Conservation (phyloP, 2,888 invertebrate species). For the Tachina grossa region DNA sequence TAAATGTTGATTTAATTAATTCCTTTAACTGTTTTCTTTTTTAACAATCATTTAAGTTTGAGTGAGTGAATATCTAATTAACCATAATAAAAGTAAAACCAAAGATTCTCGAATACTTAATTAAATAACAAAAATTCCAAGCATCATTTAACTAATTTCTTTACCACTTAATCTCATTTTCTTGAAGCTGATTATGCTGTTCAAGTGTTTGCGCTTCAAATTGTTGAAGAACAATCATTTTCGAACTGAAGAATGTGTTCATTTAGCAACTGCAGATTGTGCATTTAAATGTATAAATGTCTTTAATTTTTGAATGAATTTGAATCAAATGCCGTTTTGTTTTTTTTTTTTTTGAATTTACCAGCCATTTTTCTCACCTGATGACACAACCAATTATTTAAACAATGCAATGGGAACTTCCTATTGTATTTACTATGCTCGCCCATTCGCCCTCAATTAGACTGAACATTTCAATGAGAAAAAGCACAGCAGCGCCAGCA, state of each 20-base stretch:
- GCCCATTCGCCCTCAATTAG: conserved; percentile 58
- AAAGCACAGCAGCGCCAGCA: conserved; percentile 36
- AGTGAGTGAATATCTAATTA: conserved; percentile 27
- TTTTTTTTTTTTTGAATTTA: not conserved
- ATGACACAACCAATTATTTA: conserved; percentile 67
- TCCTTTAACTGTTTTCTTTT: not conserved
- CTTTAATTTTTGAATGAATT: conserved; percentile 5
- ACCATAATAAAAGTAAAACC: not conserved
- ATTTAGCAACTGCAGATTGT: conserved; percentile 56
- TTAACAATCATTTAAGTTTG: conserved; percentile 2
- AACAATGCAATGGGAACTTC: conserved; percentile 64
- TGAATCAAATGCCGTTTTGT: not conserved
- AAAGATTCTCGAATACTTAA: conserved; percentile 18
- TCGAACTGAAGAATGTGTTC: conserved; percentile 38
- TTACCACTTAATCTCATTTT: conserved; percentile 56
- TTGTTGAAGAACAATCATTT: conserved; percentile 51
- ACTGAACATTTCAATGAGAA: conserved; percentile 49
- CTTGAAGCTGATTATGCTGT: conserved; percentile 48
- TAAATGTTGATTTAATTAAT: conserved; percentile 28
- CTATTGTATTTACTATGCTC: conserved; percentile 48
- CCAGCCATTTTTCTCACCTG: conserved; percentile 67
- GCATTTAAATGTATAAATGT: conserved; percentile 6
- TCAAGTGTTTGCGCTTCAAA: conserved; percentile 59
- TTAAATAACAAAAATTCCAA: conserved; percentile 36
- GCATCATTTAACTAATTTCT: conserved; percentile 58